Evolutionary conservation across 2,888 invertebrate genomes (phyloP).

Genomic region (Celastrina argiolus): DNA sequence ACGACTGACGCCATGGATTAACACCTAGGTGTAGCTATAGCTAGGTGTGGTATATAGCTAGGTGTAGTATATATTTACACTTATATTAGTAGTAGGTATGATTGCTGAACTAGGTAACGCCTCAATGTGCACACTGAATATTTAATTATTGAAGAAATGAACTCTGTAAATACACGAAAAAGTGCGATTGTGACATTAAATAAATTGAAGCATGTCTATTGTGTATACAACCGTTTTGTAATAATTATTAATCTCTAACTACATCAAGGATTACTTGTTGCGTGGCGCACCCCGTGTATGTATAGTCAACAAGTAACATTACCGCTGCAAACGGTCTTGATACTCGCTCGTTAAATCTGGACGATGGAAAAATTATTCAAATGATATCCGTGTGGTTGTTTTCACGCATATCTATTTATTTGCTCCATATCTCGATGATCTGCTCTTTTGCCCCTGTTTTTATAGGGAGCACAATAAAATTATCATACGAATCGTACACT

Average conservation of each 20-base stretch:
- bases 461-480: slow-evolving; percentile 58
- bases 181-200: too few relatives aligned
- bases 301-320: slow-evolving; percentile 36
- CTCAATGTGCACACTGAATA: too few relatives aligned
- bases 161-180: too few relatives aligned
- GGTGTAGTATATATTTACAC: too few relatives aligned
- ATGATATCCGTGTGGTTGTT: slow-evolving; percentile 46
- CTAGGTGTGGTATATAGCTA: too few relatives aligned
- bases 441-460: slow-evolving; percentile 67
- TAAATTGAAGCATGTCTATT: too few relatives aligned
- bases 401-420: slow-evolving; percentile 48
- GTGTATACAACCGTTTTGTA: too few relatives aligned
- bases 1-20: too few relatives aligned
- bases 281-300: slow-evolving; percentile 8
- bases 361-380: slow-evolving; percentile 63
- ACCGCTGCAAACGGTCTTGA: slow-evolving; percentile 31
- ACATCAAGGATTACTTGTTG: not conserved
- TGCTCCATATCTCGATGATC: slow-evolving; percentile 47
- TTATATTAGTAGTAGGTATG: too few relatives aligned
- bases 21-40: too few relatives aligned
- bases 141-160: too few relatives aligned
- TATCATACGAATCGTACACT: slow-evolving; percentile 57
- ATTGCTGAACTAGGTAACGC: too few relatives aligned
- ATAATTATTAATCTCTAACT: not conserved
- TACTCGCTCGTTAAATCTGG: slow-evolving; percentile 38